Conservation (phyloP, 2,797 vertebrate species). For the Characodon lateralis region DNA sequence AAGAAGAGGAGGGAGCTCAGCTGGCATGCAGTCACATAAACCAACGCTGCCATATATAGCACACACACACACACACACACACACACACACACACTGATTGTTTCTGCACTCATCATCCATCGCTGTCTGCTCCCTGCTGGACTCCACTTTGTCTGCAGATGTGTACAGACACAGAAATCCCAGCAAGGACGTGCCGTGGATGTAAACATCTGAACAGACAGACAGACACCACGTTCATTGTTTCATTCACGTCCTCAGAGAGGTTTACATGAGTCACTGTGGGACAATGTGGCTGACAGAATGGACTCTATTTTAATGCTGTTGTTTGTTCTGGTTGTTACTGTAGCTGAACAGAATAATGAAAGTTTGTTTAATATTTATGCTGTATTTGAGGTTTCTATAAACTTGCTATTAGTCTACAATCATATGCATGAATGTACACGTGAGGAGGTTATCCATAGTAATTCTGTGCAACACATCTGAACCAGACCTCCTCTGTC, state of each 20-base stretch:
- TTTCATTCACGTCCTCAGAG: conserved; percentile 31
- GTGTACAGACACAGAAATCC: conserved; percentile 4
- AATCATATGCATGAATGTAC: neutral
- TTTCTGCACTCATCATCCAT: conserved; percentile 9
- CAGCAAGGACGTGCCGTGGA: neutral
- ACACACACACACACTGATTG: neutral
- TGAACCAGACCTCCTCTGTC: neutral
- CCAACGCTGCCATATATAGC: neutral
- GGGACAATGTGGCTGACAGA: conserved; percentile 42
- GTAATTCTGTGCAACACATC: neutral
- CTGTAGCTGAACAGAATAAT: neutral
- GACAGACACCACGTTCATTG: conserved; percentile 27
- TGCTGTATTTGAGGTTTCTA: neutral
- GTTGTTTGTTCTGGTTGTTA: neutral
- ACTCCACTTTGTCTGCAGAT: conserved; percentile 47
- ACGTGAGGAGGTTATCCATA: neutral
- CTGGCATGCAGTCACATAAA: neutral
- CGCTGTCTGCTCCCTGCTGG: conserved; percentile 29
- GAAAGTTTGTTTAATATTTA: conserved; percentile 1
- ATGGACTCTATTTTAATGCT: neutral
- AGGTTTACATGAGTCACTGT: conserved; percentile 58
- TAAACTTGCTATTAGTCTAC: neutral
- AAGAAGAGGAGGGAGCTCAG: no score
- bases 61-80: neutral
- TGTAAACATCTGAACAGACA: conserved; percentile 15